phyloP scores from a whole-genome alignment of 1,140 invertebrate species.

The Hypothenemus hampei region DNA sequence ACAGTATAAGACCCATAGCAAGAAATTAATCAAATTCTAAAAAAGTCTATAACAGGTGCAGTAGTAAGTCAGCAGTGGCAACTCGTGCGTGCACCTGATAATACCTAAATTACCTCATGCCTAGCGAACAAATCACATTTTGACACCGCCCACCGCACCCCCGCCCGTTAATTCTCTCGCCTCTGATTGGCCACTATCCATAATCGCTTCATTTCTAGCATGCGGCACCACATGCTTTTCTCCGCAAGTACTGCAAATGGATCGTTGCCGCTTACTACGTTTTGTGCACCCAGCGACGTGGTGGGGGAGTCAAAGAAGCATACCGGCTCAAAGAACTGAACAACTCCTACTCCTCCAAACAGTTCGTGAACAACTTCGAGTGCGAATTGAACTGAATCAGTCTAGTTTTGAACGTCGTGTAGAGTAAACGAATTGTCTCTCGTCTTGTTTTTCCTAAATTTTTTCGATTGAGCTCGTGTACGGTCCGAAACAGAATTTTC shows the following conservation, averaged over 20 bases:
- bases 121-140: slow-evolving; percentile 24
- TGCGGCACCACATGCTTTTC: background rate
- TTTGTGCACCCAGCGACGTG: no score
- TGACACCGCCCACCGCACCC: slow-evolving; percentile 14
- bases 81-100: slow-evolving; percentile 18
- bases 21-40: no score
- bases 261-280: no score
- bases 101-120: slow-evolving; percentile 14
- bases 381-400: background rate
- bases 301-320: background rate
- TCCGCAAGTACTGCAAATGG: no score
- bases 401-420: background rate
- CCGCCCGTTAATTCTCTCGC: slow-evolving; percentile 4
- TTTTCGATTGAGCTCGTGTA: no score
- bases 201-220: background rate
- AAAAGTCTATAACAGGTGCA: background rate
- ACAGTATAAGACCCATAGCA: no score
- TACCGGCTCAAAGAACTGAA: slow-evolving; percentile 7
- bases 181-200: slow-evolving; percentile 7
- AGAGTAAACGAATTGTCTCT: background rate
- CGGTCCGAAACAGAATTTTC: background rate
- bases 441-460: background rate
- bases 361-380: no score
- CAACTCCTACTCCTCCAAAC: no score
- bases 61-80: background rate